Evolutionary conservation across 2,888 invertebrate genomes (phyloP).

Genomic region (Agrotis puta): DNA sequence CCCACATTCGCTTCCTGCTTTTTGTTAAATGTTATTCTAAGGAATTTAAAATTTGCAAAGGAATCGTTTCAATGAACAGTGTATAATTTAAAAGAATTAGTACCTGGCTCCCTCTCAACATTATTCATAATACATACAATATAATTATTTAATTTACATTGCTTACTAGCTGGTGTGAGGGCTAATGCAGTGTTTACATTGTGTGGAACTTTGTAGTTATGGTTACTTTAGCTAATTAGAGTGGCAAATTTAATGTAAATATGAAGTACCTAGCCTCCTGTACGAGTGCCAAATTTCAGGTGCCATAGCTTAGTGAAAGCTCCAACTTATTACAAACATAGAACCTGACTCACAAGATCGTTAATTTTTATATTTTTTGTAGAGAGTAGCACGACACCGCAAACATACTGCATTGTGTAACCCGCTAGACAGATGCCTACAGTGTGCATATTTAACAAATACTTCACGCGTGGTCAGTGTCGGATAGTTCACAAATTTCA

Average conservation of each 20-base stretch:
- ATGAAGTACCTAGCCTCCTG: constrained; percentile 14
- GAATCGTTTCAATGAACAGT: constrained; percentile 69
- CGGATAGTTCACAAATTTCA: constrained; percentile 78
- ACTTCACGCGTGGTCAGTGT: constrained; percentile 73
- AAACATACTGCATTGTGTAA: constrained; percentile 64
- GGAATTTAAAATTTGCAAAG: constrained; percentile 80
- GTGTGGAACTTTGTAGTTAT: constrained; percentile 50
- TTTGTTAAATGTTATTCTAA: constrained; percentile 85
- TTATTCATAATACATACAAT: constrained; percentile 36
- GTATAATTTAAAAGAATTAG: constrained; percentile 65
- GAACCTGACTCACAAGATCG: neutral
- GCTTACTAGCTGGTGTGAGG: constrained; percentile 48
- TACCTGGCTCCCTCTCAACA: constrained; percentile 32
- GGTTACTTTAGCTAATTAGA: constrained; percentile 47
- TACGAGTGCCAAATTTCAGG: neutral
- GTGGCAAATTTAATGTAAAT: constrained; percentile 22
- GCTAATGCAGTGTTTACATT: constrained; percentile 50
- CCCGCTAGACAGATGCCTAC: constrained; percentile 68
- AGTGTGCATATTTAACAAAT: constrained; percentile 76
- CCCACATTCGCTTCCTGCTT: constrained; percentile 87
- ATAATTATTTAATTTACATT: constrained; percentile 62
- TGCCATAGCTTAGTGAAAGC: neutral
- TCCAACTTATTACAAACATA: neutral
- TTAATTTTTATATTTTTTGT: constrained; percentile 1
- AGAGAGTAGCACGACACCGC: constrained; percentile 34